Evolutionary conservation across 2,113 vertebrate genomes (phyloP).

Genomic region (Hypomesus transpacificus): DNA sequence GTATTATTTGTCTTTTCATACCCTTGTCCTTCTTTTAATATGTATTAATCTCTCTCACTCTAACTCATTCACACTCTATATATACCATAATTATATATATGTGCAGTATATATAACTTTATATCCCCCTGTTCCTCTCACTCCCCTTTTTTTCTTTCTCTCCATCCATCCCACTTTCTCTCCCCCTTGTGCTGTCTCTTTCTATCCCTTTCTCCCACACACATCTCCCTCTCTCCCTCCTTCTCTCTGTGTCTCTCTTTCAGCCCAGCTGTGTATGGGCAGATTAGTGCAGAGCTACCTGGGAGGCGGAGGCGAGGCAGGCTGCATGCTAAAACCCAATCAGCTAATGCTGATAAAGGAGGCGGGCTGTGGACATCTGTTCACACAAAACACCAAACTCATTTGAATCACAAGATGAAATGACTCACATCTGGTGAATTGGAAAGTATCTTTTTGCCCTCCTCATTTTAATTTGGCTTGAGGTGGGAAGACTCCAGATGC

Average conservation of each 20-base stretch:
- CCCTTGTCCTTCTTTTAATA: slow-evolving; percentile 44
- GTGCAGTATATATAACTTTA: too few species aligned
- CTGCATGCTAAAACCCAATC: slow-evolving; percentile 80
- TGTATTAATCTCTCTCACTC: slow-evolving; percentile 36
- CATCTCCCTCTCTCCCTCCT: neutral
- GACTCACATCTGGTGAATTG: slow-evolving; percentile 79
- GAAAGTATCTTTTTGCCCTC: slow-evolving; percentile 72
- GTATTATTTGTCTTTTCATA: slow-evolving; percentile 43
- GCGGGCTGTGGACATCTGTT: slow-evolving; percentile 80
- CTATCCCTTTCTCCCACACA: neutral
- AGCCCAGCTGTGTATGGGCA: slow-evolving; percentile 72
- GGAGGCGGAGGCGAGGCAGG: slow-evolving; percentile 70
- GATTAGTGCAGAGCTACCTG: slow-evolving; percentile 79
- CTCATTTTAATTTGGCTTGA: slow-evolving; percentile 69
- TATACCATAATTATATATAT: neutral
- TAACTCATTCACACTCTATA: slow-evolving; percentile 1
- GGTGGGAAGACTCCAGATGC: slow-evolving; percentile 63
- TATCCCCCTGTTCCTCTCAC: slow-evolving; percentile 37
- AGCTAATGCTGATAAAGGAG: slow-evolving; percentile 82
- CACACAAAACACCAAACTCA: slow-evolving; percentile 78
- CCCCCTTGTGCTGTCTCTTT: slow-evolving; percentile 28
- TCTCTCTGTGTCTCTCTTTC: slow-evolving; percentile 24
- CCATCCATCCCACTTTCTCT: slow-evolving; percentile 34
- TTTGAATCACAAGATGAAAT: slow-evolving; percentile 81
- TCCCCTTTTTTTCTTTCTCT: slow-evolving; percentile 50